A percentile compares a stretch with the other conserved stretches of the same genome.
Evolutionary conservation across 1,140 invertebrate species (phyloP).

Genomic region (Bacillus rossius): DNA sequence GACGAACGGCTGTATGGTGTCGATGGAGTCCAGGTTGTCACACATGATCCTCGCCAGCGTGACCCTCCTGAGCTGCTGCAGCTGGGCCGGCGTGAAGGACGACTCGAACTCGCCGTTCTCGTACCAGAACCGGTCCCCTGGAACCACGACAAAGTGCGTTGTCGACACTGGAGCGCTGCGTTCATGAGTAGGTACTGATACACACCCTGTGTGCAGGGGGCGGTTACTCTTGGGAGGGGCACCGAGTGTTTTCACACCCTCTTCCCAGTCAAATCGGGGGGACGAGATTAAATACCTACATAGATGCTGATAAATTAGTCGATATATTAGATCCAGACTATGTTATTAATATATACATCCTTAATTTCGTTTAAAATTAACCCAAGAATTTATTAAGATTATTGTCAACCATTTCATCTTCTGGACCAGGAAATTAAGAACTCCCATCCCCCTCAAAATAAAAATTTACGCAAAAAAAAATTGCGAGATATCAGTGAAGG

Average conservation of each 20-base stretch:
- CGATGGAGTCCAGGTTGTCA: constrained; percentile 67
- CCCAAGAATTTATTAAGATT: too few relatives aligned
- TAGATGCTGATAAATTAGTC: neutral
- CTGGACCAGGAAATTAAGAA: too few relatives aligned
- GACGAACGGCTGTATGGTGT: constrained; percentile 67
- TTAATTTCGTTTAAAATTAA: too few relatives aligned
- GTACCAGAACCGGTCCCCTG: constrained; percentile 50
- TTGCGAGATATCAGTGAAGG: too few relatives aligned
- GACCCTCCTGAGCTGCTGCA: constrained; percentile 76
- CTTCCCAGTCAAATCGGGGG: too few relatives aligned
- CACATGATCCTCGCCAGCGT: constrained; percentile 80
- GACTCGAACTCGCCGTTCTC: constrained; percentile 69
- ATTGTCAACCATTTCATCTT: too few relatives aligned
- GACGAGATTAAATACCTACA: neutral
- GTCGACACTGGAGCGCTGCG: neutral
- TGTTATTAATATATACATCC: too few relatives aligned
- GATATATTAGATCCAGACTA: neutral
- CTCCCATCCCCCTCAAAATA: too few relatives aligned
- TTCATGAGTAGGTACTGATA: neutral
- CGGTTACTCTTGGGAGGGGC: too few relatives aligned
- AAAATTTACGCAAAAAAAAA: too few relatives aligned
- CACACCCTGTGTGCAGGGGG: too few relatives aligned
- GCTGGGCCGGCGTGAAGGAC: constrained; percentile 74
- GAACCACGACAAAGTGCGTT: neutral
- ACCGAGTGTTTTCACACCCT: too few relatives aligned